phyloP scores from a whole-genome alignment of 2,113 vertebrate species.

The Columba livia region DNA sequence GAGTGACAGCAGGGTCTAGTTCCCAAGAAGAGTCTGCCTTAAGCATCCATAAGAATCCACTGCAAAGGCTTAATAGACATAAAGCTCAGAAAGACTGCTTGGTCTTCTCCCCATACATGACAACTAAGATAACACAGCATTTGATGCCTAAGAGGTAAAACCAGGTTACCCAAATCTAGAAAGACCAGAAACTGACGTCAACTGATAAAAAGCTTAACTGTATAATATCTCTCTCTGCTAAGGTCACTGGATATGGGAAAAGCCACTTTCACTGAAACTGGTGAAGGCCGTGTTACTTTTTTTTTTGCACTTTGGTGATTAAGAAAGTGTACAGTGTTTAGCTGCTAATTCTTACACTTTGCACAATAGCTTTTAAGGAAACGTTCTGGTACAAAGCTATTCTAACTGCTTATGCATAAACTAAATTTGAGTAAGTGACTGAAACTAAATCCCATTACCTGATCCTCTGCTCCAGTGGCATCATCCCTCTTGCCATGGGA shows the following conservation, averaged over 20 bases:
- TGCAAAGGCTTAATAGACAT: neutral
- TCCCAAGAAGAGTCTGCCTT: neutral
- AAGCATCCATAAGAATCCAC: neutral
- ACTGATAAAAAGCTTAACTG: neutral
- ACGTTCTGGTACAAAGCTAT: neutral
- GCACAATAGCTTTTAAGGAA: neutral
- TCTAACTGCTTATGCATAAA: neutral
- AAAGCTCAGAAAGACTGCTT: neutral
- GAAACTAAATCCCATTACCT: slow-evolving; percentile 60
- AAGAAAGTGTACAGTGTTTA: neutral
- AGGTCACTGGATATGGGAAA: no score
- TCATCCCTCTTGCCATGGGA: slow-evolving; percentile 77
- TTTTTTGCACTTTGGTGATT: neutral
- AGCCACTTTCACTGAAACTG: neutral
- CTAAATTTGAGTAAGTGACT: neutral
- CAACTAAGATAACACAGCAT: neutral
- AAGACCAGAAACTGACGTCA: neutral
- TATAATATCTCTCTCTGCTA: neutral
- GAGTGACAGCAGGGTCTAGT: neutral
- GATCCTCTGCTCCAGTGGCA: slow-evolving; percentile 80
- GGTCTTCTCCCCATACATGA: neutral
- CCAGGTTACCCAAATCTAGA: neutral
- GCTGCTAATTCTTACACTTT: neutral
- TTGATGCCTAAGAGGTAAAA: neutral
- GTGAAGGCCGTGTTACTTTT: neutral